A percentile compares a stretch with the other conserved stretches of the same genome.
These are phyloP conservation scores for Eumacrocentrus americanus DNA, from an alignment of 2,888 invertebrate species.

Conservation along the genomic window DNA sequence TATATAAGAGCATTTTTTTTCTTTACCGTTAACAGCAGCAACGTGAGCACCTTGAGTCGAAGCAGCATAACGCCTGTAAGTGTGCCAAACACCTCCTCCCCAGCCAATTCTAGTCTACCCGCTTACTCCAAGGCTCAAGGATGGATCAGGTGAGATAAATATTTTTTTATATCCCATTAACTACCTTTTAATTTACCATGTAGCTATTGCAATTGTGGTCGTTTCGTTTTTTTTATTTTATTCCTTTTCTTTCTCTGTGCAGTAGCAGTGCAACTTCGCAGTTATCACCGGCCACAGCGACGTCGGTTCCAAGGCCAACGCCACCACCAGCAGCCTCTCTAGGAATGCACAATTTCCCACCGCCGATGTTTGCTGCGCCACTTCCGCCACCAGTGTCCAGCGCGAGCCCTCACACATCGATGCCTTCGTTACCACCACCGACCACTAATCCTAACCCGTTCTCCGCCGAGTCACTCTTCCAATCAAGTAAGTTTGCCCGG, in stretches of 20 bases:
- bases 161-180: conserved; percentile 5
- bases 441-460: conserved; percentile 79
- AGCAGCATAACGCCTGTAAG: conserved; percentile 71
- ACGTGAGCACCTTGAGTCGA: conserved; percentile 82
- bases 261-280: conserved; percentile 59
- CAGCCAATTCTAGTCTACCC: conserved; percentile 69
- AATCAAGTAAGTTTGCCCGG: conserved; percentile 80
- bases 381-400: conserved; percentile 64
- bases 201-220: neutral
- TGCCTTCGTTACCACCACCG: conserved; percentile 58
- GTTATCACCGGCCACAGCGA: conserved; percentile 63
- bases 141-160: conserved; percentile 58
- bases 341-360: conserved; percentile 66
- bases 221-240: conserved; percentile 1
- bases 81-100: conserved; percentile 62
- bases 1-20: conserved; percentile 1
- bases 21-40: conserved; percentile 68
- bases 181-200: too few relatives aligned
- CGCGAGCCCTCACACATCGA: conserved; percentile 58
- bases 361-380: conserved; percentile 73
- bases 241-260: conserved; percentile 19
- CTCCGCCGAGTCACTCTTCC: conserved; percentile 86
- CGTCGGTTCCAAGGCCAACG: conserved; percentile 65
- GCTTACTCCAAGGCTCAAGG: conserved; percentile 63
- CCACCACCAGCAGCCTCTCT: conserved; percentile 67